phyloP scores from a whole-genome alignment of 2,113 vertebrate genomes.

The Oreotrochilus melanogaster region DNA sequence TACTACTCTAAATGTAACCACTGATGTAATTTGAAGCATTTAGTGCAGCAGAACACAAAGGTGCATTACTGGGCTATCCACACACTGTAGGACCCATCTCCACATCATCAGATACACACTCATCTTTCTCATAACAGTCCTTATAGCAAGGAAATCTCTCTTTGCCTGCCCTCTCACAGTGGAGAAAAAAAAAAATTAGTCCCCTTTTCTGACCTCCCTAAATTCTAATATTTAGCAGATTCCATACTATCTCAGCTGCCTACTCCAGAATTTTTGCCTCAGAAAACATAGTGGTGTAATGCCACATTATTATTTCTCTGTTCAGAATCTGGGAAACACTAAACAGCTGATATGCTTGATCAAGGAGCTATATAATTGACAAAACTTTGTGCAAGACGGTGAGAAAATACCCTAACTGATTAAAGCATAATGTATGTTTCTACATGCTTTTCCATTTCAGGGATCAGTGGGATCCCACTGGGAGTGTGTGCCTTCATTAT shows the following conservation, averaged over 20 bases:
- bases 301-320: not conserved
- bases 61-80: not conserved
- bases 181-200: not conserved
- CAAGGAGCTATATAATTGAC: not conserved
- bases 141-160: not conserved
- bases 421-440: not conserved
- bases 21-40: not conserved
- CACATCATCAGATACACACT: not conserved
- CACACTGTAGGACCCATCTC: not conserved
- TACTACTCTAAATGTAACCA: not conserved
- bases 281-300: not conserved
- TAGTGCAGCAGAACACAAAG: not conserved
- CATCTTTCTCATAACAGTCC: not conserved
- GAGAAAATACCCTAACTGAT: not conserved
- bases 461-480: not conserved
- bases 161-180: not conserved
- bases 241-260: not conserved
- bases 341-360: not conserved
- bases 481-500: not conserved
- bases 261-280: not conserved
- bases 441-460: not conserved
- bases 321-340: not conserved
- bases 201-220: fast-evolving
- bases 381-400: fast-evolving
- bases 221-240: not conserved